These are phyloP conservation scores for Drosophila takahashii DNA, from an alignment of 1,140 invertebrate species.

Conservation along the genomic window DNA sequence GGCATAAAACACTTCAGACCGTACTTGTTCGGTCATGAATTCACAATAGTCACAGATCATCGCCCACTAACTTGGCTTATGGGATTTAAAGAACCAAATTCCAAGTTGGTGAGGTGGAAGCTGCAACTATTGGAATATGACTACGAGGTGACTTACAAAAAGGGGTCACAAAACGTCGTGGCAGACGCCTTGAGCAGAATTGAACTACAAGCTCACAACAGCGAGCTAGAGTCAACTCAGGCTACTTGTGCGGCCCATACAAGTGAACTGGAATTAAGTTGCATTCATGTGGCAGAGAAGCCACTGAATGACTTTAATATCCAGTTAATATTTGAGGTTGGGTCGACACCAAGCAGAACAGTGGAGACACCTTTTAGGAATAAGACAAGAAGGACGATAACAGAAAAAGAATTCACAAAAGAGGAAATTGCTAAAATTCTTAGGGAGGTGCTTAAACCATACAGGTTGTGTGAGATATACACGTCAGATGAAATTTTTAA, in stretches of 20 bases:
- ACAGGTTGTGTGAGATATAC: no score
- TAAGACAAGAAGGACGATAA: neutral
- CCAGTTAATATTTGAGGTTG: neutral
- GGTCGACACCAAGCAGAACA: neutral
- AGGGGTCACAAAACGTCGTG: no score
- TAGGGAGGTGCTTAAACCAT: no score
- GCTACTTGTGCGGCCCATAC: no score
- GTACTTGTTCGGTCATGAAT: neutral
- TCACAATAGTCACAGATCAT: neutral
- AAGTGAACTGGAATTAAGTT: neutral
- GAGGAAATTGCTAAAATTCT: neutral
- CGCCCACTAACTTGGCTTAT: neutral
- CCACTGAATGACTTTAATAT: neutral
- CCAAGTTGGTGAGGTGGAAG: neutral
- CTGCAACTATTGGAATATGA: neutral
- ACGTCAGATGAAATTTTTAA: no score
- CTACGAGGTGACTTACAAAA: neutral
- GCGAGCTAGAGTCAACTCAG: no score
- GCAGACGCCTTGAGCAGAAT: no score
- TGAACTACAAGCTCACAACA: no score
- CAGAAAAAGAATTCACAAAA: neutral
- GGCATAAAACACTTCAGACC: neutral
- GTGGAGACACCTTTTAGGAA: neutral
- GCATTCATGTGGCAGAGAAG: neutral
- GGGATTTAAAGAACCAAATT: neutral